phyloP scores from a whole-genome alignment of 2,888 invertebrate species.

The Chesias legatella region DNA sequence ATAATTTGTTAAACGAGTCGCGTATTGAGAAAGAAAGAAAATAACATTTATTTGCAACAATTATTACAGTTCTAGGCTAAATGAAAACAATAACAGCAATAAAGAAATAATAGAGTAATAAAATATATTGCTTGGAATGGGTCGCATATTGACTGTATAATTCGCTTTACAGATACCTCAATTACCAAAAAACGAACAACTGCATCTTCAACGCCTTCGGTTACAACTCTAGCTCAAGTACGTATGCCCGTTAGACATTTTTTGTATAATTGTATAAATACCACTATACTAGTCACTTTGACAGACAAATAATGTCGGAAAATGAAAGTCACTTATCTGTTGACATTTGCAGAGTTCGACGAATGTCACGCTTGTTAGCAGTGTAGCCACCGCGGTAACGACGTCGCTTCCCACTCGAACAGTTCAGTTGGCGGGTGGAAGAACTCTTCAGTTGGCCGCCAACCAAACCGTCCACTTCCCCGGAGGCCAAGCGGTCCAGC shows the following conservation, averaged over 20 bases:
- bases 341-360: constrained; percentile 53
- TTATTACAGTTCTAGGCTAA: no score
- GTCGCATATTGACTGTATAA: constrained; percentile 1
- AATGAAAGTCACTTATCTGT: not conserved
- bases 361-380: constrained; percentile 50
- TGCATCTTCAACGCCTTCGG: constrained; percentile 41
- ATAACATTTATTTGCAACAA: no score
- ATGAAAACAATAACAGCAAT: no score
- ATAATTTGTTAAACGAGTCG: no score
- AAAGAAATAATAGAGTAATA: no score
- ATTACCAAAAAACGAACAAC: constrained; percentile 52
- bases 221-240: constrained; percentile 60
- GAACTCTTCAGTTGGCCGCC: constrained; percentile 60
- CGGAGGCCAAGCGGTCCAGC: constrained; percentile 48
- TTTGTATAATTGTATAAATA: not conserved
- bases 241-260: not conserved
- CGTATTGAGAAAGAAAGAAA: no score
- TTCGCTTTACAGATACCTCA: constrained; percentile 36
- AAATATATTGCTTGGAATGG: no score
- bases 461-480: constrained; percentile 58
- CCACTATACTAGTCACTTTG: no score
- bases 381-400: constrained; percentile 44
- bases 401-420: constrained; percentile 50
- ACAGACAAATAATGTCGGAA: no score
- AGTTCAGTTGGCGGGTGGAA: constrained; percentile 61